These are phyloP conservation scores for Hippopotamyrus pictus DNA, from an alignment of 2,797 vertebrate genomes.

Conservation along the genomic window DNA sequence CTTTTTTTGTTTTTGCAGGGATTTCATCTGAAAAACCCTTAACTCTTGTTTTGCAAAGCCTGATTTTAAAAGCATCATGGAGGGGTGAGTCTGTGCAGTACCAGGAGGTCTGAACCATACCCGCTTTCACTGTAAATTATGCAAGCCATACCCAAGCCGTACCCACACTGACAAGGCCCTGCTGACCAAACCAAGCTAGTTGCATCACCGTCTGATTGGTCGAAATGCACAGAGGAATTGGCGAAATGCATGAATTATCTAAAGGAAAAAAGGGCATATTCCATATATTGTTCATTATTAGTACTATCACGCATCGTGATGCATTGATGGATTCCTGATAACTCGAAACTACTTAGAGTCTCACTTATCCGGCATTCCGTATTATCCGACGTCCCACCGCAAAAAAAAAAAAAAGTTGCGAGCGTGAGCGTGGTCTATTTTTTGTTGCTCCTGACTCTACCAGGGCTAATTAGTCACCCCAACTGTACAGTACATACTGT, in stretches of 20 bases:
- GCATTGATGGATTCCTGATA: background rate
- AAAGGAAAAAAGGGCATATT: background rate
- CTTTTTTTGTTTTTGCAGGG: background rate
- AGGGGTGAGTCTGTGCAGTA: background rate
- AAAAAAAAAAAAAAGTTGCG: too few species aligned
- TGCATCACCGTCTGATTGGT: background rate
- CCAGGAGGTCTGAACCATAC: background rate
- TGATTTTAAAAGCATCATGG: background rate
- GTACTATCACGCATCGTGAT: background rate
- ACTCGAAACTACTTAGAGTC: background rate
- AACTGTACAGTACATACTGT: too few species aligned
- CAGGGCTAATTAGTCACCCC: too few species aligned
- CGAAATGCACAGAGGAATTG: background rate
- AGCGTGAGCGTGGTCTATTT: too few species aligned
- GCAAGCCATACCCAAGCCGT: background rate
- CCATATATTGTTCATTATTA: background rate
- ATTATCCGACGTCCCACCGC: too few species aligned
- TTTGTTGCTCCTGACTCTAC: too few species aligned
- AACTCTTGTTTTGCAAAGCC: slow-evolving; percentile 7
- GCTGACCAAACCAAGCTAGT: background rate
- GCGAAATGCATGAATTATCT: background rate
- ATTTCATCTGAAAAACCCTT: background rate
- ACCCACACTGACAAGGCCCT: background rate
- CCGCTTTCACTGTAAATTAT: background rate
- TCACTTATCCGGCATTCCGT: too few species aligned